Conservation (phyloP, 2,113 vertebrate genomes). For the Aegithalos caudatus region DNA sequence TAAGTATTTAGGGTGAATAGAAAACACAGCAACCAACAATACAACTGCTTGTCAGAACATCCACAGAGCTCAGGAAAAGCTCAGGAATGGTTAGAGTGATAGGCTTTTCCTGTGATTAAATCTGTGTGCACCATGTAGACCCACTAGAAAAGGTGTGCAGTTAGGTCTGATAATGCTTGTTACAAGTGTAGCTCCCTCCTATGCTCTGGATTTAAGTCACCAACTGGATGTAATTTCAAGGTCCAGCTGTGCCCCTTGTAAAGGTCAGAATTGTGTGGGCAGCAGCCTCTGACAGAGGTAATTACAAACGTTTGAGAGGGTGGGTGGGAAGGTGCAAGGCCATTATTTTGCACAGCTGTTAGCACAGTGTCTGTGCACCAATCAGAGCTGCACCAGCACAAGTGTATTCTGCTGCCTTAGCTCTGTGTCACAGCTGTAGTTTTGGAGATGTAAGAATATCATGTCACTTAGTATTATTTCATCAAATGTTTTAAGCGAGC, state of each 20-base stretch:
- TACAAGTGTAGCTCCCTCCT: background rate
- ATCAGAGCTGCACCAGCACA: background rate
- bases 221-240: background rate
- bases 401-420: background rate
- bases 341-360: background rate
- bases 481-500: background rate
- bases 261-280: background rate
- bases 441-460: background rate
- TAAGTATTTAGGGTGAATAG: background rate
- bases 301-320: background rate
- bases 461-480: background rate
- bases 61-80: background rate
- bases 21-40: background rate
- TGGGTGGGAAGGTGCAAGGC: background rate
- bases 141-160: background rate
- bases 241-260: background rate
- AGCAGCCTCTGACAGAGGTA: background rate
- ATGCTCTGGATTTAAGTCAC: background rate
- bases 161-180: background rate
- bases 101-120: background rate
- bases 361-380: background rate
- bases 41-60: background rate
- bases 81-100: background rate
- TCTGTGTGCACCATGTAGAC: background rate
- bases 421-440: background rate